These are phyloP conservation scores for Sitta europaea DNA, from an alignment of 2,113 vertebrate genomes.

Conservation along the genomic window DNA sequence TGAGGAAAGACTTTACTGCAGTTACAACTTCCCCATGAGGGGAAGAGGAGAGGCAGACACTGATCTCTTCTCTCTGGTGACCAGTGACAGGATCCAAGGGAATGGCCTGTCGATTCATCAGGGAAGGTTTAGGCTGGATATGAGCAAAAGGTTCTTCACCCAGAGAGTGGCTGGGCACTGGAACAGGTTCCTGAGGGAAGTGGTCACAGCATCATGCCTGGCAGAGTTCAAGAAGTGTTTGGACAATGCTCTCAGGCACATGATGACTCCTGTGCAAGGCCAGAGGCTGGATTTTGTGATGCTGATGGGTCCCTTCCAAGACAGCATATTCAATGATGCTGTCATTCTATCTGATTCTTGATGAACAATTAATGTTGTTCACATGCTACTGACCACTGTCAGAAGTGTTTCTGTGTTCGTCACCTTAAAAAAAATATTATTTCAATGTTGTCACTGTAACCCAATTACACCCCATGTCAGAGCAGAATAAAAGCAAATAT, in stretches of 20 bases:
- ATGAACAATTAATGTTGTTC: background rate
- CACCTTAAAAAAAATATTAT: background rate
- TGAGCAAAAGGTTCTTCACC: background rate
- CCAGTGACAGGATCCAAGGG: background rate
- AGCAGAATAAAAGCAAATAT: constrained; percentile 27
- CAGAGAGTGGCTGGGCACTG: fast-evolving
- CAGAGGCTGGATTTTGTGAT: background rate
- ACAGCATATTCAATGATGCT: background rate
- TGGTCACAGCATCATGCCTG: background rate
- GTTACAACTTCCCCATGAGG: background rate
- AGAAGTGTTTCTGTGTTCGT: background rate
- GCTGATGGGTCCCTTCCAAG: background rate
- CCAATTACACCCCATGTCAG: background rate
- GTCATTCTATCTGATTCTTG: background rate
- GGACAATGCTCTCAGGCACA: background rate
- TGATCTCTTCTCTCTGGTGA: background rate
- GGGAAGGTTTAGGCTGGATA: background rate
- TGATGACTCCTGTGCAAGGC: no score
- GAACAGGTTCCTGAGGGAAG: background rate
- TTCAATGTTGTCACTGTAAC: background rate
- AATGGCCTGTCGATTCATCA: no score
- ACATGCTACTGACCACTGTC: background rate
- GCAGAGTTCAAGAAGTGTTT: background rate
- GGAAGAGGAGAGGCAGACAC: background rate
- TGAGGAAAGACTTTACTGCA: background rate